phyloP scores from a whole-genome alignment of 2,113 vertebrate species.

The Lepisosteus osseus region DNA sequence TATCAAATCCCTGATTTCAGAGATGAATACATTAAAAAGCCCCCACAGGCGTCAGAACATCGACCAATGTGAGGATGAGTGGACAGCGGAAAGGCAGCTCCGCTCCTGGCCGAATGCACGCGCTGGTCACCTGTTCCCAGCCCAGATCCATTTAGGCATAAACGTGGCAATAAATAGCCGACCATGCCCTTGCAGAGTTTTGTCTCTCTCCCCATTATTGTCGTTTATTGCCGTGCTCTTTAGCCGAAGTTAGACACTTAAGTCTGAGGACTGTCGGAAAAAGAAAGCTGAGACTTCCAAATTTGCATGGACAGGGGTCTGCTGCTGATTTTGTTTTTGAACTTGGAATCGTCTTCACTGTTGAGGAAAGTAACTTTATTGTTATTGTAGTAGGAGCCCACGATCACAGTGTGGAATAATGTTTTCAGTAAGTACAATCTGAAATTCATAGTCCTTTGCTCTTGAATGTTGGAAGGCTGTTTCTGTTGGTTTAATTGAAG shows the following conservation, averaged over 20 bases:
- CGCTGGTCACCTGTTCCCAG: conserved; percentile 82
- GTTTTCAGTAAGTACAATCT: background rate
- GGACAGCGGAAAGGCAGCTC: conserved; percentile 52
- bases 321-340: background rate
- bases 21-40: conserved; percentile 90
- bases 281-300: conserved; percentile 33
- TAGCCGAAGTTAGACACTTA: conserved; percentile 32
- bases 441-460: background rate
- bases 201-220: conserved; percentile 51
- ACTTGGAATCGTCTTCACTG: background rate
- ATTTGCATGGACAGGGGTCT: background rate
- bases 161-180: conserved; percentile 92
- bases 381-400: background rate
- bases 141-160: conserved; percentile 84
- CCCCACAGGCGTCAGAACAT: conserved; percentile 69
- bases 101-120: conserved; percentile 62
- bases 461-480: background rate
- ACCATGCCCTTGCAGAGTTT: conserved; percentile 53
- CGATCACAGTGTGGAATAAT: background rate
- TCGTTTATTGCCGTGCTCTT: conserved; percentile 40
- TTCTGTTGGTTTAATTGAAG: background rate
- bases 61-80: conserved; percentile 61
- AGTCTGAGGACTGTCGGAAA: conserved; percentile 46
- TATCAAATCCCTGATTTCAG: conserved; percentile 86
- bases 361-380: background rate